phyloP scores from a whole-genome alignment of 2,113 vertebrate species.

The Acrocephalus kingi region DNA sequence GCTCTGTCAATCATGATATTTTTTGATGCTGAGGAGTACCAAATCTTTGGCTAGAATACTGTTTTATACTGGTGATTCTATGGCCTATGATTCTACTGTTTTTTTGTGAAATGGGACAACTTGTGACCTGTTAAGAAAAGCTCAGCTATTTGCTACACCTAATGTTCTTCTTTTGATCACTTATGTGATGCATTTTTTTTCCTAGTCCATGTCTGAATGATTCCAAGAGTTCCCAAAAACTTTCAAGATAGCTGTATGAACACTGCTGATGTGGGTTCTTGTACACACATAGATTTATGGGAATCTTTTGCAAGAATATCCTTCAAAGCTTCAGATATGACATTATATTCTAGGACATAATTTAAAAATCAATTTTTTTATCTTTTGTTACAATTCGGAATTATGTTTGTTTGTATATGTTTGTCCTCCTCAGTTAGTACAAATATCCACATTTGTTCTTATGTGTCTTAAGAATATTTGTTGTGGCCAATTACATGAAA shows the following conservation, averaged over 20 bases:
- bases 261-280: neutral
- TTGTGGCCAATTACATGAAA: neutral
- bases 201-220: neutral
- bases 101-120: neutral
- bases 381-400: neutral
- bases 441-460: neutral
- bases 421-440: neutral
- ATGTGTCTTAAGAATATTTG: neutral
- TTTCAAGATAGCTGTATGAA: neutral
- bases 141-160: neutral
- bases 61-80: slow-evolving; percentile 33
- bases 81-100: neutral
- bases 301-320: neutral
- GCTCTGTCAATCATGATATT: slow-evolving; percentile 57
- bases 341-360: neutral
- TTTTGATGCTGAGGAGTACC: slow-evolving; percentile 39
- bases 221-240: neutral
- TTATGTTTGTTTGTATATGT: neutral
- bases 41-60: slow-evolving; percentile 10
- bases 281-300: neutral
- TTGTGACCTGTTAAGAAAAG: neutral
- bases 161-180: neutral
- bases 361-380: neutral
- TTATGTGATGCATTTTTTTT: neutral
- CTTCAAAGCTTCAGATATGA: neutral